Evolutionary conservation across 2,888 invertebrate species (phyloP).

Genomic region (Macropis europaea): DNA sequence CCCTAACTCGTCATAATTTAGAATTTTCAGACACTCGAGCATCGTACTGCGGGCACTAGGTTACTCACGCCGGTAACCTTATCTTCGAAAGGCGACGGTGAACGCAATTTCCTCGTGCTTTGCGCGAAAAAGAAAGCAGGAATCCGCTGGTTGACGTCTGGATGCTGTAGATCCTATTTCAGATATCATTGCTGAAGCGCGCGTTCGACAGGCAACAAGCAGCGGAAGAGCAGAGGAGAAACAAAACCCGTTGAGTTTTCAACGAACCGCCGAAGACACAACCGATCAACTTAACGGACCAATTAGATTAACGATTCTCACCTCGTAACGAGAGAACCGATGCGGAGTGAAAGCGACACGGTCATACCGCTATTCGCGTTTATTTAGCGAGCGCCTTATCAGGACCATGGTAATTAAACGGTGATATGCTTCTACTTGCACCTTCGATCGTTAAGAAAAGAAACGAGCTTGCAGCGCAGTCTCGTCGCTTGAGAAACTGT

Average conservation of each 20-base stretch:
- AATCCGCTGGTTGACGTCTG: neutral
- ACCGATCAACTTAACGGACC: neutral
- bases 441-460: neutral
- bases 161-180: neutral
- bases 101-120: neutral
- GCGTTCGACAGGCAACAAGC: too few relatives aligned
- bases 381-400: conserved; percentile 25
- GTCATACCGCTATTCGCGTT: neutral
- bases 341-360: conserved; percentile 50
- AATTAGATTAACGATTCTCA: conserved; percentile 8
- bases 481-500: neutral
- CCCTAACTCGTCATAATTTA: too few relatives aligned
- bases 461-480: neutral
- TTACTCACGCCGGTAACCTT: neutral
- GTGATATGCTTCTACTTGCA: neutral
- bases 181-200: neutral
- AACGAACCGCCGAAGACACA: neutral
- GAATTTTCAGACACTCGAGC: too few relatives aligned
- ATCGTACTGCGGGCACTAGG: neutral
- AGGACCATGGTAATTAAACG: conserved; percentile 41
- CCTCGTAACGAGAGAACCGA: conserved; percentile 10
- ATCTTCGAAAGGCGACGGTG: neutral
- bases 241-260: neutral
- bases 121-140: neutral
- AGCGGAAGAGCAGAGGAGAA: too few relatives aligned